A percentile compares a stretch with the other conserved stretches of the same genome.
These are phyloP conservation scores for Pherbina coryleti DNA, from an alignment of 2,888 invertebrate genomes.

Conservation along the genomic window DNA sequence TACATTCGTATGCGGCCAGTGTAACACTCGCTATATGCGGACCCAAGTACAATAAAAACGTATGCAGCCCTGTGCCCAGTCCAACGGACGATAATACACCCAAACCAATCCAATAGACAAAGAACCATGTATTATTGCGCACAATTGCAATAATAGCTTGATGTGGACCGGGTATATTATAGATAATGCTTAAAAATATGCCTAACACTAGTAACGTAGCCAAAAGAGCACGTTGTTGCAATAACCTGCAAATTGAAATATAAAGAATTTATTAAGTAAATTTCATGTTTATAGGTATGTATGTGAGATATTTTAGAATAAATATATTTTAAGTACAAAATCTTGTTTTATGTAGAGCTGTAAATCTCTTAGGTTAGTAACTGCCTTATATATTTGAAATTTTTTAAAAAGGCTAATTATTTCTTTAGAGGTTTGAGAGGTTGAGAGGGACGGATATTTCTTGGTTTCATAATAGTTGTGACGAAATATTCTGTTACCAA, in stretches of 20 bases:
- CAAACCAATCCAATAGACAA: conserved; percentile 90
- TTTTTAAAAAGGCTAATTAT: too few species aligned
- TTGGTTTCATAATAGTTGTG: too few species aligned
- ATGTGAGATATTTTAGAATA: too few species aligned
- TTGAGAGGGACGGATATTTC: too few species aligned
- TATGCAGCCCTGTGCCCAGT: conserved; percentile 97
- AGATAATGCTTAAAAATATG: conserved; percentile 64
- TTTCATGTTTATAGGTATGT: not conserved
- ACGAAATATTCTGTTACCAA: too few species aligned
- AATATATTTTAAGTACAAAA: too few species aligned
- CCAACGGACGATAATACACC: conserved; percentile 98
- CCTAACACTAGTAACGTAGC: conserved; percentile 64
- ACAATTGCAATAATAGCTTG: conserved; percentile 65
- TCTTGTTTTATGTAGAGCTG: too few species aligned
- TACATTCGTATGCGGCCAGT: conserved; percentile 97
- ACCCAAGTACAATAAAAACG: conserved; percentile 98
- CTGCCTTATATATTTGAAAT: too few species aligned
- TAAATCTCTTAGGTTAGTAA: too few species aligned
- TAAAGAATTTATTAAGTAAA: too few species aligned
- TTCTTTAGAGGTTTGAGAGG: too few species aligned
- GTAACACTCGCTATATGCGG: conserved; percentile 99
- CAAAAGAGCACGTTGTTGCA: conserved; percentile 65
- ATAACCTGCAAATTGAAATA: conserved; percentile 55
- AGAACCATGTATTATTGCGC: conserved; percentile 67
- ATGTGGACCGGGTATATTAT: conserved; percentile 67